Evolutionary conservation across 2,888 invertebrate genomes (phyloP).

Genomic region (Bombylius major): DNA sequence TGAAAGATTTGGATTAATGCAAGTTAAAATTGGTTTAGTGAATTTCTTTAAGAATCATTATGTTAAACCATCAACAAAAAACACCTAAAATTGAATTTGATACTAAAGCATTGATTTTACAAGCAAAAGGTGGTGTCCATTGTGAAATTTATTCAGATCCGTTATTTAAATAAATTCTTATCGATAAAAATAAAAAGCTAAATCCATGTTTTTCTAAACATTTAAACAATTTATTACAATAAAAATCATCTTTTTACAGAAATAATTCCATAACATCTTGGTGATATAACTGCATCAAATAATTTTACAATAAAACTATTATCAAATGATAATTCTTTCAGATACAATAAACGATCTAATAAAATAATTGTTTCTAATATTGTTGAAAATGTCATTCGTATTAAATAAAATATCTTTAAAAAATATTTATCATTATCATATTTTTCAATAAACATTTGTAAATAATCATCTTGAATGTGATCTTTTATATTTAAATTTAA

Average conservation of each 20-base stretch:
- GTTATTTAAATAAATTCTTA: conserved; percentile 1
- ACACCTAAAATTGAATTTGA: conserved; percentile 22
- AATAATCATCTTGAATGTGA: conserved; percentile 32
- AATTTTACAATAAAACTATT: conserved; percentile 56
- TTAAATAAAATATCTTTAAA: conserved; percentile 61
- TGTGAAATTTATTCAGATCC: conserved; percentile 26
- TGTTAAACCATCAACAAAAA: conserved; percentile 21
- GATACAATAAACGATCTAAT: conserved; percentile 65
- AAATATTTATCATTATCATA: conserved; percentile 41
- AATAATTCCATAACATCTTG: conserved; percentile 65
- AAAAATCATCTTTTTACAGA: conserved; percentile 40
- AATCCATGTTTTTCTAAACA: no score
- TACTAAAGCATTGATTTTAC: conserved; percentile 25
- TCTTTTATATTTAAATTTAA: conserved; percentile 34
- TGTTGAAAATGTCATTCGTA: conserved; percentile 64
- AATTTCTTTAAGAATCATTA: conserved; percentile 29
- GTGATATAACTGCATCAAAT: conserved; percentile 75
- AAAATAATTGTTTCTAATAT: conserved; percentile 70
- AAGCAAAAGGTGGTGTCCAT: conserved; percentile 21
- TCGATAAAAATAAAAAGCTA: background rate
- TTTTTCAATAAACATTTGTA: conserved; percentile 29
- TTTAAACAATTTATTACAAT: background rate
- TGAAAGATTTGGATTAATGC: conserved; percentile 29
- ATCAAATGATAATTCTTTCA: conserved; percentile 49
- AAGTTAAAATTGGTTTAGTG: conserved; percentile 28